These are phyloP conservation scores for Sinhomidia bicolor DNA, from an alignment of 2,888 invertebrate species.

Conservation along the genomic window DNA sequence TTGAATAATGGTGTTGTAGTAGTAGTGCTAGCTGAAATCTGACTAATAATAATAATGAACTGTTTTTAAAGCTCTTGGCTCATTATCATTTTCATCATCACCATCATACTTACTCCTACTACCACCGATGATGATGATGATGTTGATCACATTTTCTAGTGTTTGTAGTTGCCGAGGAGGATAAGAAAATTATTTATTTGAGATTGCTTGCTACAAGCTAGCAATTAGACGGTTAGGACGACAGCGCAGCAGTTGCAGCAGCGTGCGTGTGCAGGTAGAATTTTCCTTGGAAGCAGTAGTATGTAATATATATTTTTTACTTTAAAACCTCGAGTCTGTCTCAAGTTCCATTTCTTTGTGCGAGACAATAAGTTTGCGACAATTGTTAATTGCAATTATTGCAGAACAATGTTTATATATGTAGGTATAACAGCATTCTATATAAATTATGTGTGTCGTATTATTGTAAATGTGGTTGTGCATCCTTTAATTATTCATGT, in stretches of 20 bases:
- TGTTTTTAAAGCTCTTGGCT: not conserved
- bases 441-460: too few species aligned
- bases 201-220: conserved; percentile 15
- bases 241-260: too few species aligned
- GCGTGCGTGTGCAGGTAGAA: not conserved
- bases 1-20: conserved; percentile 43
- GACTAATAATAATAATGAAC: conserved; percentile 7
- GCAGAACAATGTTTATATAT: conserved; percentile 6
- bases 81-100: conserved; percentile 17
- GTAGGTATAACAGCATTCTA: too few species aligned
- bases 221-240: not conserved
- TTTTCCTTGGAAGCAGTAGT: not conserved
- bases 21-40: too few species aligned
- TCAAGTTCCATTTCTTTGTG: not conserved
- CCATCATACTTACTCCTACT: not conserved
- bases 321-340: conserved; percentile 4
- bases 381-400: conserved; percentile 14
- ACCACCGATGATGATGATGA: not conserved
- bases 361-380: conserved; percentile 5
- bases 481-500: not conserved
- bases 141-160: not conserved
- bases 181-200: not conserved
- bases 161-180: not conserved
- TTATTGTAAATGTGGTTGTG: too few species aligned
- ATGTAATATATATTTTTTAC: too few species aligned